phyloP scores from a whole-genome alignment of 2,888 invertebrate genomes.

The Colletes collaris region DNA sequence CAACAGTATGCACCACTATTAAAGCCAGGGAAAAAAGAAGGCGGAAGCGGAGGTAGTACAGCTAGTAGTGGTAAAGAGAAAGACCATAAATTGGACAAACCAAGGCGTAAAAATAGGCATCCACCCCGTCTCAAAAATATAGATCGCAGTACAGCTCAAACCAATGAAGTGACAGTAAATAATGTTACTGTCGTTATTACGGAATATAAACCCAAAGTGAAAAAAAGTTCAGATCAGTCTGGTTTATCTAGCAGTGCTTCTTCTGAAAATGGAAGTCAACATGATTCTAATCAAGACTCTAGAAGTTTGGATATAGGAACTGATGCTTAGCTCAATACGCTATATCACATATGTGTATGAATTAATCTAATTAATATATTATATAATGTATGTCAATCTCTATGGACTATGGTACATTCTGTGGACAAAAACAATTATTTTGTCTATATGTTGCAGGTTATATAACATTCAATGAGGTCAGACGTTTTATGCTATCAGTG shows the following conservation, averaged over 20 bases:
- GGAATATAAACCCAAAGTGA: slow-evolving; percentile 93
- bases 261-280: slow-evolving; percentile 84
- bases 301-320: slow-evolving; percentile 83
- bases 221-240: slow-evolving; percentile 82
- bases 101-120: slow-evolving; percentile 83
- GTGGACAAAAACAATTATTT: slow-evolving; percentile 65
- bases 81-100: slow-evolving; percentile 81
- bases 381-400: slow-evolving; percentile 71
- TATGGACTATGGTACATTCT: slow-evolving; percentile 65
- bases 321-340: slow-evolving; percentile 77
- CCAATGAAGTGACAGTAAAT: slow-evolving; percentile 97
- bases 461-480: slow-evolving; percentile 64
- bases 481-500: slow-evolving; percentile 75
- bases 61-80: slow-evolving; percentile 77
- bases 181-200: slow-evolving; percentile 98
- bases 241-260: slow-evolving; percentile 83
- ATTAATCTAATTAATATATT: slow-evolving; percentile 76
- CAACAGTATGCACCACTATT: slow-evolving; percentile 82
- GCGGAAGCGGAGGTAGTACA: slow-evolving; percentile 78
- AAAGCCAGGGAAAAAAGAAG: slow-evolving; percentile 84
- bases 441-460: slow-evolving; percentile 65
- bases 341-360: slow-evolving; percentile 70
- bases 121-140: slow-evolving; percentile 95
- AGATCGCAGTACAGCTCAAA: slow-evolving; percentile 95
- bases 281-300: slow-evolving; percentile 84